phyloP scores from a whole-genome alignment of 2,113 vertebrate species.

The Neotoma lepida region DNA sequence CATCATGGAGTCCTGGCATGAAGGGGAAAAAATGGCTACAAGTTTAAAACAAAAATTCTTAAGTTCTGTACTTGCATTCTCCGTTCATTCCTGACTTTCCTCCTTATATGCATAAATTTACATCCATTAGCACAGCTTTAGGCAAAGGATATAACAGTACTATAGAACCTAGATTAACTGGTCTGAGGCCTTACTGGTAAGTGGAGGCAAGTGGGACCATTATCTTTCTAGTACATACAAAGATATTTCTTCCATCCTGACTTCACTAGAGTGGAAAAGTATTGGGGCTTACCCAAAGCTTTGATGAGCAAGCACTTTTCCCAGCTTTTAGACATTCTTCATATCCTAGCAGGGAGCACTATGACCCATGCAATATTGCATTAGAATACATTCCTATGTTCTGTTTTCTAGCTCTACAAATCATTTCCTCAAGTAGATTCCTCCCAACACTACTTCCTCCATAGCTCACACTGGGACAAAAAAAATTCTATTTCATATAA shows the following conservation, averaged over 20 bases:
- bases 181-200: background rate
- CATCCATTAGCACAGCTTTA: conserved; percentile 31
- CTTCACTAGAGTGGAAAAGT: background rate
- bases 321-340: background rate
- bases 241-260: background rate
- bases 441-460: background rate
- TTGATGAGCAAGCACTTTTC: background rate
- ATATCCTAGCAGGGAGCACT: background rate
- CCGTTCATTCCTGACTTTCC: background rate
- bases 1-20: background rate
- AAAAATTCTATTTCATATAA: background rate
- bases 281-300: background rate
- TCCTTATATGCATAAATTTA: background rate
- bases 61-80: background rate
- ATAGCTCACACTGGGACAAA: background rate
- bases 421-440: background rate
- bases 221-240: background rate
- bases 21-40: background rate
- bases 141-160: background rate
- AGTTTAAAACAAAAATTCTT: conserved; percentile 4
- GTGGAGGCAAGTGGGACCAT: background rate
- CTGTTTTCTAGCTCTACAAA: background rate
- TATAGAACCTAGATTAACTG: background rate
- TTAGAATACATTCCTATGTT: background rate
- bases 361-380: background rate